Conservation (phyloP, 1,140 invertebrate genomes). For the Sycobia sp. region DNA sequence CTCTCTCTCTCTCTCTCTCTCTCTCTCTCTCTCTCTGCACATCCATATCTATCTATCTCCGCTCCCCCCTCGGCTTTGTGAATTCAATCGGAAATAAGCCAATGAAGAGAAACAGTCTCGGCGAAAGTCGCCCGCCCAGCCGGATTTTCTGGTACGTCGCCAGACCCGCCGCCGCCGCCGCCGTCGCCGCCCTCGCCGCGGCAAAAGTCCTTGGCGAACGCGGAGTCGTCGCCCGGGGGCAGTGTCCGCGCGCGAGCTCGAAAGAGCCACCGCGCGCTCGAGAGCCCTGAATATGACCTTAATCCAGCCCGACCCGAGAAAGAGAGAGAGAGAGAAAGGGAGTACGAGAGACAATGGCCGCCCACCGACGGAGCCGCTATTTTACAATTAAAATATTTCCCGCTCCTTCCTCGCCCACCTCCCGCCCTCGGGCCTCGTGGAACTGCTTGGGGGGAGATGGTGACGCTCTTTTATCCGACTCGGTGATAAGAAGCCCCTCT, state of each 20-base stretch:
- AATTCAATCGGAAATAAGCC: slow-evolving; percentile 5
- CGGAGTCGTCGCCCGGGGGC: not conserved
- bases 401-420: not conserved
- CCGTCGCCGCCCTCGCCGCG: too few relatives aligned
- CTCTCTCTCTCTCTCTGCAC: too few relatives aligned
- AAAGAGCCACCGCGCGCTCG: not conserved
- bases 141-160: not conserved
- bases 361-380: not conserved
- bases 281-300: not conserved
- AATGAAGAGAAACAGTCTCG: too few relatives aligned
- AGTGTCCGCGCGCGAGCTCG: too few relatives aligned
- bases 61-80: too few relatives aligned
- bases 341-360: slow-evolving; percentile 11
- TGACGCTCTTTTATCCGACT: too few relatives aligned
- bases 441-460: too few relatives aligned
- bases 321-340: too few relatives aligned
- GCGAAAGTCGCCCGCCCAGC: not conserved
- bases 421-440: not conserved
- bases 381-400: slow-evolving; percentile 24
- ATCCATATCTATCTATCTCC: too few relatives aligned
- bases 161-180: not conserved
- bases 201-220: not conserved
- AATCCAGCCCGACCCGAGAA: not conserved
- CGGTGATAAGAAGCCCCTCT: too few relatives aligned
- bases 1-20: too few relatives aligned